phyloP scores from a whole-genome alignment of 2,113 vertebrate species.

The Scytalopus superciliaris region DNA sequence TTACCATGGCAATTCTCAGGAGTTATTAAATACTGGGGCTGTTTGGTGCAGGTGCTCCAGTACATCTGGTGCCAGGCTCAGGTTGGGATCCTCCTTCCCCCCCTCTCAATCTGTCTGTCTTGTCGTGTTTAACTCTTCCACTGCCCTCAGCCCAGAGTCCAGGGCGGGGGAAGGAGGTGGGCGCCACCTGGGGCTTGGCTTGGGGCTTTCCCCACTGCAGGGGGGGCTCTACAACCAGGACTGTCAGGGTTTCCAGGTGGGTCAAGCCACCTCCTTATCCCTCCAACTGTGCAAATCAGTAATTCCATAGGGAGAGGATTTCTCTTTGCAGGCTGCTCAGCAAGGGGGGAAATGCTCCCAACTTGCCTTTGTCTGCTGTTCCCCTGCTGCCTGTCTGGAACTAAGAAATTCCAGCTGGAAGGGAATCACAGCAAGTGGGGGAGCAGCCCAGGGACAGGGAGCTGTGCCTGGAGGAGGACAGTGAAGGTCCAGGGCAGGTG shows the following conservation, averaged over 20 bases:
- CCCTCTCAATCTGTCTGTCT: neutral
- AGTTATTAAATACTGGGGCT: conserved; percentile 55
- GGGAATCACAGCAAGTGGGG: neutral
- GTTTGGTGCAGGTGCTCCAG: conserved; percentile 9
- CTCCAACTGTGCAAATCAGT: neutral
- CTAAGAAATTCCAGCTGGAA: neutral
- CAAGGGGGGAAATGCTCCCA: neutral
- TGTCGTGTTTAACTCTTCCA: conserved; percentile 6
- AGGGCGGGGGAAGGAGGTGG: neutral
- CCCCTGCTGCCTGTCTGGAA: neutral
- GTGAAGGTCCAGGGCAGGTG: neutral
- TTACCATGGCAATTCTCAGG: conserved; percentile 60
- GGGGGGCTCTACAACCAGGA: neutral
- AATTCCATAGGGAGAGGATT: neutral
- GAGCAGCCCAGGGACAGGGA: neutral
- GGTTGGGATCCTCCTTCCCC: conserved; percentile 17
- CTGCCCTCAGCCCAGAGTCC: neutral
- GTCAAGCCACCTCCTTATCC: neutral
- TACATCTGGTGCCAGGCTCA: conserved; percentile 27
- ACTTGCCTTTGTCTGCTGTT: neutral
- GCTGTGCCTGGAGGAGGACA: neutral
- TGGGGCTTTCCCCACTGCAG: neutral
- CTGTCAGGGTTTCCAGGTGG: neutral
- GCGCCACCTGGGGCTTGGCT: fast-evolving
- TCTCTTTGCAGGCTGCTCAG: neutral